Conservation (phyloP, 2,888 invertebrate species). For the Masnerella sp. region DNA sequence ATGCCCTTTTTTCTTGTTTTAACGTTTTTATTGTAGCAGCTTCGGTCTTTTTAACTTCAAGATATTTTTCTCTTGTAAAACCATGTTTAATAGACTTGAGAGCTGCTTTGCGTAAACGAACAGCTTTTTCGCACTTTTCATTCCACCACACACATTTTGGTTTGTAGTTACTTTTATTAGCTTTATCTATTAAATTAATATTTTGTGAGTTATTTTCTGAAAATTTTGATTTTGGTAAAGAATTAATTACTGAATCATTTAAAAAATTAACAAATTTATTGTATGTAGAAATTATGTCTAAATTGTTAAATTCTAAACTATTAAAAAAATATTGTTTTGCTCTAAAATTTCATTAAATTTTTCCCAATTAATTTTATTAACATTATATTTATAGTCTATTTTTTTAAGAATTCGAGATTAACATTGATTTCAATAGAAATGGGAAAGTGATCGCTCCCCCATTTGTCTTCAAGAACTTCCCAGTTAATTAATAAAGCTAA, state of each 20-base stretch:
- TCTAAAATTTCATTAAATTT: not conserved
- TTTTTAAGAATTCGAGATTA: conserved; percentile 1
- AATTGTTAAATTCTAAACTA: conserved; percentile 13
- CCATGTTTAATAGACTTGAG: conserved; percentile 3
- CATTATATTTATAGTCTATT: conserved; percentile 16
- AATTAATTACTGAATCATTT: not conserved
- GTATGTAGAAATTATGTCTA: not conserved
- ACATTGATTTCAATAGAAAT: conserved; percentile 13
- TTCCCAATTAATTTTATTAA: conserved; percentile 9
- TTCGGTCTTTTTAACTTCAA: conserved; percentile 5
- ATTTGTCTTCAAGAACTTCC: conserved; percentile 11
- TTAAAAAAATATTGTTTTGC: not conserved
- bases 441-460: conserved; percentile 24
- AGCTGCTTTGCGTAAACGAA: not conserved
- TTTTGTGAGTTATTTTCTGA: not conserved
- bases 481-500: not conserved
- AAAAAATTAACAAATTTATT: conserved; percentile 5
- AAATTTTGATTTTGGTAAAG: conserved; percentile 2
- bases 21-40: not conserved
- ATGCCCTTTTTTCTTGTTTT: not conserved
- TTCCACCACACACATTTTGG: conserved; percentile 23
- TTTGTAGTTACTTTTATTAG: not conserved
- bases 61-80: conserved; percentile 9
- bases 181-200: conserved; percentile 3
- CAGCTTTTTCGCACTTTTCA: conserved; percentile 6